Evolutionary conservation across 1,140 invertebrate genomes (phyloP), one percentile per base, ranked within the genome.

Genomic region (Eumaeus atala): DNA sequence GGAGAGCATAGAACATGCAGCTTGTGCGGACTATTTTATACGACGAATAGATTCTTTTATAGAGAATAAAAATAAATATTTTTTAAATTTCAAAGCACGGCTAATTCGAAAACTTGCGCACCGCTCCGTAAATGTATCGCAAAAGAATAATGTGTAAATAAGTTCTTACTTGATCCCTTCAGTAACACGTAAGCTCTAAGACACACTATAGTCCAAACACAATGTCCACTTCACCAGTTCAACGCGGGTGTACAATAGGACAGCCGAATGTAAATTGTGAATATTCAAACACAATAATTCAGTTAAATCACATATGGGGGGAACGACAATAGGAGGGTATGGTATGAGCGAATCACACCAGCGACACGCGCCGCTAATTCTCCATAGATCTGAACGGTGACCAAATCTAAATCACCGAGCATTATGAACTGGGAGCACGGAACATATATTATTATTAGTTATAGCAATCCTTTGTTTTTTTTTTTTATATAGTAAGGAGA

Each of bases 221-320:
- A 67, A 56, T 66, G 61, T 67, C 42, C 73, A 77, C 65, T 63
- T 52, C 56, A 53, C 58, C 61, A 59, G 38, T 55, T 58, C 64
- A 49, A 49, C 48, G 72, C 79, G 61, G 66, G 70, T 59, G 70
- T 67, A 75, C 75, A 58, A 77, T 65, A 67, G 72, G 72, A 68
- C 80, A 74, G 74, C 62, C 70, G 62, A 77, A 77, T 76, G 67
- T 64, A 68, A 79, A 81, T 80, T 80, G 78, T 80, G 76, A 62
- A 61, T 71, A 82, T 73, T 74, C 74, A 70, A 70, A 82, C 70
- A 66, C 69, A 70, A 86, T 83, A 86, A 81, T 78, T 84, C 74
- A 82, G 83, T 84, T 86, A 84, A 86, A 86, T 82, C 72, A 83
- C 78, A 77, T 86, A 77, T 75, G 64, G 78, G 78, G 82, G 83